Conservation (phyloP, 2,113 vertebrate species). For the Plestiodon gilberti region DNA sequence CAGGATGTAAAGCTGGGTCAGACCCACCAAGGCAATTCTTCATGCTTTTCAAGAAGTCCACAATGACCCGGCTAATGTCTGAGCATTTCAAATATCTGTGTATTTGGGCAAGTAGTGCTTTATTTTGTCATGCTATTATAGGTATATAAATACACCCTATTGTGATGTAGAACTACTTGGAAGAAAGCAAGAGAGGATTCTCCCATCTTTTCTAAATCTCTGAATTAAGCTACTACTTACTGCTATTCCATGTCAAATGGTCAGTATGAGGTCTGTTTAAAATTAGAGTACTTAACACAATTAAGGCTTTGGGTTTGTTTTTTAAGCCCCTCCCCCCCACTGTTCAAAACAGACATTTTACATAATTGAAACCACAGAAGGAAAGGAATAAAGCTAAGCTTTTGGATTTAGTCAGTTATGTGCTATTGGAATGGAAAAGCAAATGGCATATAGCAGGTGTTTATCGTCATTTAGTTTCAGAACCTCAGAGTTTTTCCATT, state of each 20-base stretch:
- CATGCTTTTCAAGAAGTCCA: neutral
- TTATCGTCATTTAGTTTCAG: neutral
- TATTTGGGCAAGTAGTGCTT: constrained; percentile 61
- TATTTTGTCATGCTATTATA: constrained; percentile 23
- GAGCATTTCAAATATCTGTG: constrained; percentile 25
- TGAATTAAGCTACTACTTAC: constrained; percentile 25
- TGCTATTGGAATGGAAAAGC: neutral
- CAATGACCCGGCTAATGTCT: neutral
- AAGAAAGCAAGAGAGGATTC: constrained; percentile 35
- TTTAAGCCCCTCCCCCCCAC: neutral
- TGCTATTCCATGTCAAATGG: constrained; percentile 4
- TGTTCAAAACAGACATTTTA: constrained; percentile 45
- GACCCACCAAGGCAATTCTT: neutral
- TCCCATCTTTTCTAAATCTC: constrained; percentile 18
- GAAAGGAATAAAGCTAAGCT: constrained; percentile 32
- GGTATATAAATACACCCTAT: neutral
- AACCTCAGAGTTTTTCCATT: constrained; percentile 22
- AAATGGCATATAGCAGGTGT: neutral
- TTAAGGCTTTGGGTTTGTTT: constrained; percentile 45
- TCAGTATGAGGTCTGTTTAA: constrained; percentile 53
- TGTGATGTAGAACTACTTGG: constrained; percentile 53
- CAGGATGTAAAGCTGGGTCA: neutral
- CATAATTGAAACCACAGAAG: constrained; percentile 32
- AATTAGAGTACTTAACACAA: constrained; percentile 42
- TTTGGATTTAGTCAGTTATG: neutral